Base-by-base conservation (phyloP, 1,140 invertebrate species). In the Carcinoscorpius rotundicauda region DNA sequence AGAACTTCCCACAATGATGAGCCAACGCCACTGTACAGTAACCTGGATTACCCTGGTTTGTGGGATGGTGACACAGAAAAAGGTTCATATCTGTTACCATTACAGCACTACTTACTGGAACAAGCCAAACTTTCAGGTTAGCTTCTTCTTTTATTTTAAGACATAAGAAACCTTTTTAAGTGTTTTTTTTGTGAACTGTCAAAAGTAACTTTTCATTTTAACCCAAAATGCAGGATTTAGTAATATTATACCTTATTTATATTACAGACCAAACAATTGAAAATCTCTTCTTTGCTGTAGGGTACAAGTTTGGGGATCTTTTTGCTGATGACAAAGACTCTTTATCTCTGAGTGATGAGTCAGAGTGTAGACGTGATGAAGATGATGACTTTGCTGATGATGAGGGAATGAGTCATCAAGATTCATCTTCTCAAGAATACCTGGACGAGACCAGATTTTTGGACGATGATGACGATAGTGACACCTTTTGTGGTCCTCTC, bases 81-180 rank as follows among this genome's bases (percentile, higher is more conserved):
- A 57, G 82, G 84, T 59, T 81, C 84, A 70, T 87, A 91, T 75
- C 76, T 91, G 59, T 75, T 91, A 71, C 89, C 89, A 4, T 78
- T 93, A 62, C 89, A 92, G 74, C 87, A 92, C 75, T 93, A 92
- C 73, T 89, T 93, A 61, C 80, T 93, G 68, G 89, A 93, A 74
- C 87, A 93, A 68, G 76, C 75, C 9, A 75, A 76, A 52, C 66
- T 77, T 49, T 75, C 74, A 60, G 74, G 74, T 73, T 85, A 49
- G n/a, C 52, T 9, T n/a, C 60, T 4, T 52, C 6, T 58, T 10
- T 52, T 60, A 48, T 60, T 29, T 1, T 29, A 2, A 29, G 29
- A 29, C 29, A 29, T 29, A 29, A 29, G 0, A 29, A 29, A 29
- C 29, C 29, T 29, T 29, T 29, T 29, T 1, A 29, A 29, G 29